Evolutionary conservation across 1,140 invertebrate genomes (phyloP), one percentile per base, ranked within the genome.

Genomic region (Probaryconus sp.): DNA sequence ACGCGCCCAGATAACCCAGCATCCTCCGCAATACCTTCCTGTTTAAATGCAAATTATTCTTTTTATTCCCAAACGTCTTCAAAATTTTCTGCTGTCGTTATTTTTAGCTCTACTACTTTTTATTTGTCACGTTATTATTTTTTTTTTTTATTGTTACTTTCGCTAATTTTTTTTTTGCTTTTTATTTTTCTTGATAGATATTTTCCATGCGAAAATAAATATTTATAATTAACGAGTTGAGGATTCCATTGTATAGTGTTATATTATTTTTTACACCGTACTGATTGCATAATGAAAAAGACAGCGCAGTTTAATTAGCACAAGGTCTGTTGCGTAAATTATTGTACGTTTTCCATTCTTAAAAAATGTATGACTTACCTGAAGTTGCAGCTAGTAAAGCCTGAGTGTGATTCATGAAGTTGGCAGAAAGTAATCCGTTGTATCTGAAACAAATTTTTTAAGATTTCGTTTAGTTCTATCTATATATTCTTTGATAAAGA

Each of bases 21-120:
- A 64, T 64, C 37, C 26, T 28, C 14, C 58, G 30, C 6, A 24
- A 38, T 26, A 38, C 28, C 10, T 47, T 35, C 24, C 45, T 37
- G n/a, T 48, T 61, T 48, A 50, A 30, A 40, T 61, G 56, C 56
- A 61, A 61, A 61, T 61, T 38, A 61, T 61, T 61, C 51, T n/a
- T 20, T 56, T 56, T 43, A 43, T 33, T 20, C 28, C 1, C 35
- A 24, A 55, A n/a, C n/a, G n/a, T n/a, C n/a, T n/a, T n/a, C n/a
- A n/a, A n/a, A n/a, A n/a, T n/a, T n/a, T n/a, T n/a, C n/a, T n/a
- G n/a, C n/a, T n/a, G n/a, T n/a, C n/a, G n/a, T n/a, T n/a, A n/a
- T n/a, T n/a, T n/a, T n/a, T n/a, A n/a, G n/a, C n/a, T n/a, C n/a
- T n/a, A n/a, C n/a, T n/a, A n/a, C n/a, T n/a, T n/a, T n/a, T n/a